These are phyloP conservation scores for Cryptocephalus primarius DNA, from an alignment of 2,888 invertebrate species.

Conservation along the genomic window DNA sequence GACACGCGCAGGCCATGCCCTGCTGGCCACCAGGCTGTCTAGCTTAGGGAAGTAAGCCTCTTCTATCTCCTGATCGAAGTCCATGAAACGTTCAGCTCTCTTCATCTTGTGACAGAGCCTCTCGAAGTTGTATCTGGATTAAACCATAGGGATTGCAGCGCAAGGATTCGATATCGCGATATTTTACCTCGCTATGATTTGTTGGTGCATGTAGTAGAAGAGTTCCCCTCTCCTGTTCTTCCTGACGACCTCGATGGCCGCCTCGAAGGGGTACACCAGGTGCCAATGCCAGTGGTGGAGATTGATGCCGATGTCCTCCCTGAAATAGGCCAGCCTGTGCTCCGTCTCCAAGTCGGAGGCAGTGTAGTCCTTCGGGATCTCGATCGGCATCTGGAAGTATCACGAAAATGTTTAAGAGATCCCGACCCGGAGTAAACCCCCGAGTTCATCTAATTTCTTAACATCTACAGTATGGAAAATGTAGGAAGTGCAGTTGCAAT, in stretches of 20 bases:
- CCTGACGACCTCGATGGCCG: slow-evolving; percentile 48
- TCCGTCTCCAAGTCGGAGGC: slow-evolving; percentile 66
- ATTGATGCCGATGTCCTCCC: slow-evolving; percentile 77
- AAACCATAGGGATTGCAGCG: too few relatives aligned
- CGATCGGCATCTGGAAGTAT: slow-evolving; percentile 46
- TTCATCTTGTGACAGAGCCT: slow-evolving; percentile 60
- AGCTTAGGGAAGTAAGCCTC: slow-evolving; percentile 81
- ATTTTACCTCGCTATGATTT: slow-evolving; percentile 55
- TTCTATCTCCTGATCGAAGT: slow-evolving; percentile 56
- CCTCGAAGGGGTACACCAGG: slow-evolving; percentile 71
- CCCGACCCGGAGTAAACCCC: too few relatives aligned
- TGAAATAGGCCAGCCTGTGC: slow-evolving; percentile 72
- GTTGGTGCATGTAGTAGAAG: slow-evolving; percentile 72
- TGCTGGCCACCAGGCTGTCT: slow-evolving; percentile 64
- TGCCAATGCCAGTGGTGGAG: slow-evolving; percentile 92
- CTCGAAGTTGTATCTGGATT: slow-evolving; percentile 54
- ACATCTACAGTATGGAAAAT: too few relatives aligned
- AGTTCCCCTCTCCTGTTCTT: slow-evolving; percentile 71
- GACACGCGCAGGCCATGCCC: slow-evolving; percentile 65
- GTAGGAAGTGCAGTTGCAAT: too few relatives aligned
- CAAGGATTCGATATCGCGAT: too few relatives aligned
- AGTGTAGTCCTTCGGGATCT: slow-evolving; percentile 63
- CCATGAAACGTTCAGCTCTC: slow-evolving; percentile 50
- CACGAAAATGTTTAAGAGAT: too few relatives aligned
- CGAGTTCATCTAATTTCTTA: too few relatives aligned